These are phyloP conservation scores for Sepioteuthis lessoniana DNA, from an alignment of 2,888 invertebrate species.

Conservation along the genomic window DNA sequence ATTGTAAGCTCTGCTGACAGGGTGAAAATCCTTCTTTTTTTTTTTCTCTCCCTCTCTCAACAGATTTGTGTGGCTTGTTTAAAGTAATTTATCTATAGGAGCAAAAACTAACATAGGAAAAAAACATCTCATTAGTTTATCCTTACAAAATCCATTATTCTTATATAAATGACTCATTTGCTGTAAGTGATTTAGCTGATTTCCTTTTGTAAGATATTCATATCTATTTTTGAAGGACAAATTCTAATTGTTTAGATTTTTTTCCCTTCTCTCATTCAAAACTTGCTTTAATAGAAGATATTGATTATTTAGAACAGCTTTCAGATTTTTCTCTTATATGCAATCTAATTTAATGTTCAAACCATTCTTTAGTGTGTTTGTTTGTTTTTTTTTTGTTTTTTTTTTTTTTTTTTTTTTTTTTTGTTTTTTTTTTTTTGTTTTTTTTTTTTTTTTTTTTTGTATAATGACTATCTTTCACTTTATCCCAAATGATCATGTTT, in stretches of 20 bases:
- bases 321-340: not conserved
- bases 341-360: not conserved
- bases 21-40: too few species aligned
- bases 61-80: too few species aligned
- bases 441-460: not conserved
- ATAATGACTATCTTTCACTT: not conserved
- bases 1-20: too few species aligned
- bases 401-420: not conserved
- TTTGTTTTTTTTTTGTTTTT: too few species aligned
- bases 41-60: too few species aligned
- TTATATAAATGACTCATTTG: too few species aligned
- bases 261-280: not conserved
- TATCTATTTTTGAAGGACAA: not conserved
- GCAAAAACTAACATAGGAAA: too few species aligned
- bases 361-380: not conserved
- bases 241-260: not conserved
- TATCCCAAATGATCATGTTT: not conserved
- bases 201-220: not conserved
- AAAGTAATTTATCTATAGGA: too few species aligned
- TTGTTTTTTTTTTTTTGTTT: too few species aligned
- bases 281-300: not conserved
- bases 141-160: too few species aligned
- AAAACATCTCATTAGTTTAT: too few species aligned
- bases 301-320: not conserved
- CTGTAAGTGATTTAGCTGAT: not conserved